Conservation (phyloP, 2,888 invertebrate genomes). For the Lasius fuliginosus region DNA sequence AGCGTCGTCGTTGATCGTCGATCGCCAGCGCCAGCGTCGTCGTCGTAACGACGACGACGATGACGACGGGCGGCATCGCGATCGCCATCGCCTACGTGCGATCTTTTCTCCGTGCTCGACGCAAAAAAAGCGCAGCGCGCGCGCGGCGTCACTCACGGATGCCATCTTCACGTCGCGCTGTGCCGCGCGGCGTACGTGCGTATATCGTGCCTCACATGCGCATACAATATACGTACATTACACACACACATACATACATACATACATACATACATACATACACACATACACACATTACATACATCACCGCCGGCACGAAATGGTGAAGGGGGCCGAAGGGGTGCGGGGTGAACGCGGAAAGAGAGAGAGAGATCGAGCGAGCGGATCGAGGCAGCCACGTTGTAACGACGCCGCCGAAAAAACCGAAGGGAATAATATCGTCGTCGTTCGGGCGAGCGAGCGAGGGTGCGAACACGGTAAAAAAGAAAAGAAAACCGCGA, state of each 20-base stretch:
- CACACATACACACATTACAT: not conserved
- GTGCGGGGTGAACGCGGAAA: conserved; percentile 61
- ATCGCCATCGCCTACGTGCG: conserved; percentile 46
- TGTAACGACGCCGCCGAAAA: conserved; percentile 65
- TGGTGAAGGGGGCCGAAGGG: conserved; percentile 57
- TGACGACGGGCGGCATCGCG: not conserved
- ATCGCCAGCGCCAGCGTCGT: not conserved
- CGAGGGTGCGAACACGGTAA: not conserved
- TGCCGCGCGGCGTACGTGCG: conserved; percentile 71
- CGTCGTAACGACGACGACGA: not conserved
- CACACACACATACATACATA: not conserved
- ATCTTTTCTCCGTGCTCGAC: conserved; percentile 64
- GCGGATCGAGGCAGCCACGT: conserved; percentile 73
- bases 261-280: not conserved
- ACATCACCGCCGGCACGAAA: conserved; percentile 61
- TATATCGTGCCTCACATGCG: conserved; percentile 60
- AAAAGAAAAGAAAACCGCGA: not conserved
- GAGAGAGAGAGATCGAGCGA: conserved; percentile 40
- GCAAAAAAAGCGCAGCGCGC: conserved; percentile 72
- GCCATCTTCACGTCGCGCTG: conserved; percentile 80
- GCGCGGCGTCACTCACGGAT: conserved; percentile 83
- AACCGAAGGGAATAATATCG: conserved; percentile 26
- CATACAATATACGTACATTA: too few species aligned
- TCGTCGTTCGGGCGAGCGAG: conserved; percentile 18
- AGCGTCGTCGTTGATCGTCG: not conserved